Evolutionary conservation across 2,113 vertebrate species (phyloP).

Genomic region (Gallinago media): DNA sequence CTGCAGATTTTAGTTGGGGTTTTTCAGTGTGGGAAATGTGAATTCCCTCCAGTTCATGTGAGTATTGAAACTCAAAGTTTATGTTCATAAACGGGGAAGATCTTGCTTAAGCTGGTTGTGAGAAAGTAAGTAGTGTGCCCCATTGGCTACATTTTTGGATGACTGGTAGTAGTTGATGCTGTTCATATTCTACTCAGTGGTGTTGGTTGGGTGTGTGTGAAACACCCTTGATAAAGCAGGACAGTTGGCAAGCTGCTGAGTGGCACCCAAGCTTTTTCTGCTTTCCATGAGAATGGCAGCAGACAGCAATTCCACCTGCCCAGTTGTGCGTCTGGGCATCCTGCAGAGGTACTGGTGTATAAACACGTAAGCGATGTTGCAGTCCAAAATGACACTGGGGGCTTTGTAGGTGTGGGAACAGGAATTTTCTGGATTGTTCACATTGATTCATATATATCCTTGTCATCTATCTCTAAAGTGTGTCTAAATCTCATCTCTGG

Average conservation of each 20-base stretch:
- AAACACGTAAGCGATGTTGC: background rate
- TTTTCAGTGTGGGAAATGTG: too few relatives aligned
- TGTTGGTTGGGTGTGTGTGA: background rate
- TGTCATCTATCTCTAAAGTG: background rate
- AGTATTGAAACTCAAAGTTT: background rate
- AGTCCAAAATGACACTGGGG: background rate
- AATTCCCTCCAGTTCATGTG: background rate
- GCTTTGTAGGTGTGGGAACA: conserved; percentile 27
- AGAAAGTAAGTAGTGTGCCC: background rate
- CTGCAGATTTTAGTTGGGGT: background rate
- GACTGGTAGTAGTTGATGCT: background rate
- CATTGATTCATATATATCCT: background rate
- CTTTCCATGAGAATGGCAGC: background rate
- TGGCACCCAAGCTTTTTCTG: background rate
- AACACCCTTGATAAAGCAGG: background rate
- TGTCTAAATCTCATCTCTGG: background rate
- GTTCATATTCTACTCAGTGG: background rate
- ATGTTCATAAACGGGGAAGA: background rate
- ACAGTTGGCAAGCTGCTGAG: background rate
- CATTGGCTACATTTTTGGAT: background rate
- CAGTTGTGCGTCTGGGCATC: accelerated
- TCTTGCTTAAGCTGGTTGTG: background rate
- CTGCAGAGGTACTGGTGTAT: background rate
- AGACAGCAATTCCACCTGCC: background rate
- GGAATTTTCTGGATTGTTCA: background rate